A percentile compares a stretch with the other conserved stretches of the same genome.
Conservation (phyloP, 2,888 invertebrate genomes). For the Terebella lapidaria region DNA sequence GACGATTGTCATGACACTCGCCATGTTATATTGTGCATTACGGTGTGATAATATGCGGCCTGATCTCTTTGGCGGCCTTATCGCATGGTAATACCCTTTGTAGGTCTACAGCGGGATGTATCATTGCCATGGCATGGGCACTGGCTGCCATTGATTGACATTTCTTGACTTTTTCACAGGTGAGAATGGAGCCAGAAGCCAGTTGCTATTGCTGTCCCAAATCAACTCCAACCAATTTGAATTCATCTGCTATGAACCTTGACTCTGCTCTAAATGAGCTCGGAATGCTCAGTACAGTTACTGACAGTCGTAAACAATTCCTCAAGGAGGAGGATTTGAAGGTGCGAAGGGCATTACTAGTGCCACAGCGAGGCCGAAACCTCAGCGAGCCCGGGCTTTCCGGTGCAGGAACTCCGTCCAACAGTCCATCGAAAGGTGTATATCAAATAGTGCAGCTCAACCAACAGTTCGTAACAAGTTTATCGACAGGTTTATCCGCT, state of each 20-base stretch:
- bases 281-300: conserved; percentile 45
- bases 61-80: too few relatives aligned
- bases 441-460: conserved; percentile 37
- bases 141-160: too few relatives aligned
- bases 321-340: conserved; percentile 9
- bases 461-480: conserved; percentile 34
- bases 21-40: too few relatives aligned
- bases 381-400: background rate
- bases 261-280: conserved; percentile 44
- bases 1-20: too few relatives aligned
- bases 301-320: conserved; percentile 40
- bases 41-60: too few relatives aligned
- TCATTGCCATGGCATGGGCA: too few relatives aligned
- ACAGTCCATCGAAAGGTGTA: conserved; percentile 8
- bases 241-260: conserved; percentile 29
- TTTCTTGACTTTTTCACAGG: too few relatives aligned
- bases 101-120: too few relatives aligned
- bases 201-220: background rate
- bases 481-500: conserved; percentile 17
- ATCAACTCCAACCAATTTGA: background rate
- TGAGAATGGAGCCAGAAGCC: background rate
- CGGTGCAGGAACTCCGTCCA: background rate
- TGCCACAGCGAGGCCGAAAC: background rate
- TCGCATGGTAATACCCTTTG: too few relatives aligned
- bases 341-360: background rate